phyloP scores from a whole-genome alignment of 2,888 invertebrate genomes.

The Drosophila antonietae region DNA sequence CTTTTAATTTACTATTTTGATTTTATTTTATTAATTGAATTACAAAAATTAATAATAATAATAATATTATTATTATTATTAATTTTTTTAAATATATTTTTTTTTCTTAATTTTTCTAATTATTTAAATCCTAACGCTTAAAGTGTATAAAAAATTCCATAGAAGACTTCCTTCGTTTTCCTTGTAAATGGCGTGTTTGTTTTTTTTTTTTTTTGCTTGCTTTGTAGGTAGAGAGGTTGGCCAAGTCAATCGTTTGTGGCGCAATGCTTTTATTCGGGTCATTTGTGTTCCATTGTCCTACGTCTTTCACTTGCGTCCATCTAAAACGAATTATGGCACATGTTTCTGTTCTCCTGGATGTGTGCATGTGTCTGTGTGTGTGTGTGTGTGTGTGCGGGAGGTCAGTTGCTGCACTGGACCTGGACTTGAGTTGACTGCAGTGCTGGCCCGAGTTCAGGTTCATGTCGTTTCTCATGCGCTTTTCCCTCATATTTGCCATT shows the following conservation, averaged over 20 bases:
- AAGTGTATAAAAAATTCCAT: background rate
- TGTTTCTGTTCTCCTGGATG: background rate
- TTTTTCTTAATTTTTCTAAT: too few relatives aligned
- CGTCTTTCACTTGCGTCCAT: constrained; percentile 35
- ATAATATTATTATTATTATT: too few relatives aligned
- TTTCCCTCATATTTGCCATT: constrained; percentile 62
- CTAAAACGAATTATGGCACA: constrained; percentile 52
- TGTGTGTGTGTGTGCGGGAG: constrained; percentile 7
- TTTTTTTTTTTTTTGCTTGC: background rate
- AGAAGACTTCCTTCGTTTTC: background rate
- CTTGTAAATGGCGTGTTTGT: background rate
- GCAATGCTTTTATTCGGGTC: constrained; percentile 57
- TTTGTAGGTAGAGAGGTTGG: background rate
- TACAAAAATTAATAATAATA: too few relatives aligned
- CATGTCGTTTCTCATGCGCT: constrained; percentile 56
- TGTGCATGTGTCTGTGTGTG: background rate
- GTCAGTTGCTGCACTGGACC: constrained; percentile 12
- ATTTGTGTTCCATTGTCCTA: constrained; percentile 68
- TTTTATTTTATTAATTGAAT: too few relatives aligned
- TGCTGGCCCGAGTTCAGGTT: constrained; percentile 28
- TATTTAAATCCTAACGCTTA: background rate
- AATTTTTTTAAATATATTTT: too few relatives aligned
- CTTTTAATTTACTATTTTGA: too few relatives aligned
- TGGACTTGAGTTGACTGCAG: constrained; percentile 11
- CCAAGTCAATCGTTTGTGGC: constrained; percentile 56